Evolutionary conservation across 2,888 invertebrate species (phyloP), one percentile per base, ranked within the genome.

Genomic region (Latrodectus hesperus): DNA sequence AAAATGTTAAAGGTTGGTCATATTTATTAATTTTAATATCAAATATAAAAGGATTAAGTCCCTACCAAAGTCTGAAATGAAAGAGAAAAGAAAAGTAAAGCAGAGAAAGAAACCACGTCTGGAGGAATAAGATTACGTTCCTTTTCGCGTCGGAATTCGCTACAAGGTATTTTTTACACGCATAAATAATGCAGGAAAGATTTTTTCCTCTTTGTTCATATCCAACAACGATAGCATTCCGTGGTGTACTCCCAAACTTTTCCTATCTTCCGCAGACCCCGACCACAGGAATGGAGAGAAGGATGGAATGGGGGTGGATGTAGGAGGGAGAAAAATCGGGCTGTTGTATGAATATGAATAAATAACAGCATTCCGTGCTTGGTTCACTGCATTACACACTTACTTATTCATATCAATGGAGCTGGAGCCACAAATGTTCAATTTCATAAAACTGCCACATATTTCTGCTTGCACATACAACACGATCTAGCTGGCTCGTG

Each of bases 361-460:
- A 88, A 82, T 88, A 83, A 88, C 83, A 52, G 67, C 82, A 79
- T 88, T 79, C 82, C 77, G 78, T 64, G 72, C 64, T n/a, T 53
- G 67, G 60, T 72, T 68, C 68, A 49, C 77, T 68, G 53, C 52
- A 64, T 75, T 83, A 83, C 78, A 60, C 83, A 77, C 77, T 88
- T 83, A 88, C 78, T 88, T 88, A 88, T 88, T 88, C 83, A 88
- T 88, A 83, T 83, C 87, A 88, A 88, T 83, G 73, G 83, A 76
- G 38, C 49, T 64, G 38, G n/a, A 78, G 87, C 82, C 78, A 83
- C 82, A 83, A 78, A 88, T 88, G 87, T 88, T 83, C 87, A 88
- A 88, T 88, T 88, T 88, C 83, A 88, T 83, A 88, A 88, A 88
- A 88, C 87, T 88, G 78, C 87, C 70, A 82, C 86, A 87, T 87